Evolutionary conservation across 2,888 invertebrate genomes (phyloP).

Genomic region (Trichogramma dendrolimi): DNA sequence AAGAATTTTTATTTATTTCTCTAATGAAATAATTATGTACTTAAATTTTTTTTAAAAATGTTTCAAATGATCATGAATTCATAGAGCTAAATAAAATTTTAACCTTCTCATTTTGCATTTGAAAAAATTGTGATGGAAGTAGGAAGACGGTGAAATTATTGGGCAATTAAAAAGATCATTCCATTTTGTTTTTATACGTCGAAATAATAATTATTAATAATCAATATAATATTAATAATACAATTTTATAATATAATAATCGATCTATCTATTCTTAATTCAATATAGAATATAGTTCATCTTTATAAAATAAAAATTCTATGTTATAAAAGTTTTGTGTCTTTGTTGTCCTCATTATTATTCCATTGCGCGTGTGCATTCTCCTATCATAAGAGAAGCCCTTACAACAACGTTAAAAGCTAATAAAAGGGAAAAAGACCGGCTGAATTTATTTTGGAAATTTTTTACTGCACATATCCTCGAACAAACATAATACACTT

Average conservation of each 20-base stretch:
- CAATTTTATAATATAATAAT: constrained; percentile 40
- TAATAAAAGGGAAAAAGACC: constrained; percentile 14
- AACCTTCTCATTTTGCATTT: no score
- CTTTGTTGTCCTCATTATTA: constrained; percentile 7
- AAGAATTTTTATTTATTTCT: no score
- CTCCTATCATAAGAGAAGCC: constrained; percentile 24
- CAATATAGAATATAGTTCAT: constrained; percentile 44
- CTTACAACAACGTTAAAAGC: constrained; percentile 30
- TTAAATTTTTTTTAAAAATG: no score
- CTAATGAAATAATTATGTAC: no score
- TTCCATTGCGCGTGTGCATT: constrained; percentile 21
- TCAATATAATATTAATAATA: constrained; percentile 40
- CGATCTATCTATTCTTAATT: constrained; percentile 41
- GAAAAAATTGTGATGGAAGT: no score
- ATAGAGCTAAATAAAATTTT: no score
- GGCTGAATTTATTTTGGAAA: constrained; percentile 14
- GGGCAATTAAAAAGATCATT: no score
- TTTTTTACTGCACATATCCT: neutral
- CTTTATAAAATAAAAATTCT: constrained; percentile 49
- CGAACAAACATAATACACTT: constrained; percentile 28
- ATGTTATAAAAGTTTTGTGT: constrained; percentile 43
- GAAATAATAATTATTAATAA: constrained; percentile 35
- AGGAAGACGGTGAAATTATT: no score
- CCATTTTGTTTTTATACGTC: constrained; percentile 21
- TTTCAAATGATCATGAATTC: no score